Conservation (phyloP, 2,888 invertebrate species). For the Gari tellinella region DNA sequence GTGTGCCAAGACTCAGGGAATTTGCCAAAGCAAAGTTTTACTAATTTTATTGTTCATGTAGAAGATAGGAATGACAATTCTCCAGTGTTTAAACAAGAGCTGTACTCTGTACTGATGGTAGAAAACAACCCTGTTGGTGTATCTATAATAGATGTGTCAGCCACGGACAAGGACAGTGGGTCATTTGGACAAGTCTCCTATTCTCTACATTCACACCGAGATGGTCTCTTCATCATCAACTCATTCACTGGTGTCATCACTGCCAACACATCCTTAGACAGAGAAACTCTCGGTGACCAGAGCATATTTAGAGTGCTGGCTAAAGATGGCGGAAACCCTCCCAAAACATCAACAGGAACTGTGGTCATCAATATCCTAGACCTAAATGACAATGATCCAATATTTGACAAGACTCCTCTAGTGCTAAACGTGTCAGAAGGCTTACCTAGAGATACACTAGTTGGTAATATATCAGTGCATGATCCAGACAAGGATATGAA, state of each 20-base stretch:
- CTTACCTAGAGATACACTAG: conserved; percentile 50
- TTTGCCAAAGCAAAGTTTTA: conserved; percentile 66
- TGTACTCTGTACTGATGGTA: conserved; percentile 68
- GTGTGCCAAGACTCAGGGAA: conserved; percentile 75
- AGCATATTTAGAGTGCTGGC: conserved; percentile 69
- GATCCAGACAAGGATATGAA: conserved; percentile 73
- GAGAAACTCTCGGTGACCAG: conserved; percentile 64
- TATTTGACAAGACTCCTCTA: conserved; percentile 58
- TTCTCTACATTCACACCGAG: conserved; percentile 61
- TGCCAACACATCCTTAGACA: conserved; percentile 67
- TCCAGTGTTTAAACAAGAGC: conserved; percentile 71
- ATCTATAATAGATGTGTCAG: conserved; percentile 70
- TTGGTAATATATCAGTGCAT: conserved; percentile 68
- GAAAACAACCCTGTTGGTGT: conserved; percentile 77
- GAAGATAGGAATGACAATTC: conserved; percentile 80
- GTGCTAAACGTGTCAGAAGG: conserved; percentile 69
- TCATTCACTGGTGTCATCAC: conserved; percentile 70
- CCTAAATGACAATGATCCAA: conserved; percentile 74
- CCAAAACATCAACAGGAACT: conserved; percentile 64
- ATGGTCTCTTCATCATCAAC: conserved; percentile 68
- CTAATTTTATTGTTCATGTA: conserved; percentile 72
- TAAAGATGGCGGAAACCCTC: conserved; percentile 65
- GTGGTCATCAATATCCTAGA: conserved; percentile 71
- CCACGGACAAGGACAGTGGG: conserved; percentile 74
- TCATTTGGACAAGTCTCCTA: conserved; percentile 70